A percentile compares a stretch with the other conserved stretches of the same genome.
phyloP scores from a whole-genome alignment of 2,113 vertebrate species.

The Anhinga anhinga region DNA sequence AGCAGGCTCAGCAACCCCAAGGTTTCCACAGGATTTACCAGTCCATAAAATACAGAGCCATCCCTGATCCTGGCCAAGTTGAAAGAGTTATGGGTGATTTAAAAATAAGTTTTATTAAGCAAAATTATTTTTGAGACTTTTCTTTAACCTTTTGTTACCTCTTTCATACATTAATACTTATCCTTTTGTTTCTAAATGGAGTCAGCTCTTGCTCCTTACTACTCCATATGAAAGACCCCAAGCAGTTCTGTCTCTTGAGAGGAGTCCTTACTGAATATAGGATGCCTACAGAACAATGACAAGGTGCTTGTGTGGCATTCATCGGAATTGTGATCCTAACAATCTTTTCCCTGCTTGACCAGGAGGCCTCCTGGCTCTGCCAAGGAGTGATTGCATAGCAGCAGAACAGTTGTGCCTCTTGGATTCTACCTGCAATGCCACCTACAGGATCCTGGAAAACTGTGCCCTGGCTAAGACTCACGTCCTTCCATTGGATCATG shows the following conservation, averaged over 20 bases:
- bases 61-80: not conserved
- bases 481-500: slow-evolving; percentile 55
- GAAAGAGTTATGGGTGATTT: not conserved
- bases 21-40: not conserved
- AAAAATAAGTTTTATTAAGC: not conserved
- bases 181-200: not conserved
- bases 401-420: slow-evolving; percentile 82
- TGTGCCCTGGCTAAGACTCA: slow-evolving; percentile 73
- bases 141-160: not conserved
- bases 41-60: not conserved
- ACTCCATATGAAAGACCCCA: not conserved
- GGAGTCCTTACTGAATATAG: not conserved
- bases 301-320: not conserved
- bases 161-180: not conserved
- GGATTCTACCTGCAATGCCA: slow-evolving; percentile 76
- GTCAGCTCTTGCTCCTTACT: not conserved
- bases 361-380: slow-evolving; percentile 59
- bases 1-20: not conserved
- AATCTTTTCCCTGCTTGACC: not conserved
- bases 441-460: slow-evolving; percentile 79
- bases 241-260: not conserved
- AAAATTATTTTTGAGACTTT: not conserved
- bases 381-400: slow-evolving; percentile 75
- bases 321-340: not conserved
- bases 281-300: not conserved